Evolutionary conservation across 2,888 invertebrate species (phyloP).

Genomic region (Amphipoea oculea): DNA sequence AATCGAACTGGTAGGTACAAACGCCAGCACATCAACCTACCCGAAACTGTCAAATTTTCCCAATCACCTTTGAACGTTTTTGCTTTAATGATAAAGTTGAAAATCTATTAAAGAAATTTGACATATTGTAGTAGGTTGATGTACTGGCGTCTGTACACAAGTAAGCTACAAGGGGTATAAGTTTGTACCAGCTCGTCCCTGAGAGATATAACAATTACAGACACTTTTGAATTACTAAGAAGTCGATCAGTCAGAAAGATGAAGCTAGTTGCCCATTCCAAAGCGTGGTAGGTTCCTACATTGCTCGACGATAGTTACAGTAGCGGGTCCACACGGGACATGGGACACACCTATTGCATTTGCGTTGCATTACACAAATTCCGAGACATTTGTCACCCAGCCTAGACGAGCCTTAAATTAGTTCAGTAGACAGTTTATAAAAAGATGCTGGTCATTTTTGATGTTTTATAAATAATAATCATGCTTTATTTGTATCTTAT

Average conservation of each 20-base stretch:
- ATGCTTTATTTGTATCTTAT: slow-evolving; percentile 46
- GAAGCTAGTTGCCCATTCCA: neutral
- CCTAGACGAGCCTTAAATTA: slow-evolving; percentile 4
- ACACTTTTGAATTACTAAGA: neutral
- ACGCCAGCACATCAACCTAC: too few relatives aligned
- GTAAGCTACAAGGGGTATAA: too few relatives aligned
- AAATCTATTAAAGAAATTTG: too few relatives aligned
- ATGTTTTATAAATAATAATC: slow-evolving; percentile 51
- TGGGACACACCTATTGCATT: neutral
- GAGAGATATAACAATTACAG: neutral
- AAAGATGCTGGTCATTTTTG: slow-evolving; percentile 76
- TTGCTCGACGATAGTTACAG: neutral
- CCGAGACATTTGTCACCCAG: neutral
- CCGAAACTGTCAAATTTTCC: too few relatives aligned
- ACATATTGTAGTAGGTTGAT: too few relatives aligned
- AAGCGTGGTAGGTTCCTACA: neutral
- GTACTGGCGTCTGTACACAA: too few relatives aligned
- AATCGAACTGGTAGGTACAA: neutral
- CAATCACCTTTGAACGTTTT: too few relatives aligned
- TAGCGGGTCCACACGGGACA: neutral
- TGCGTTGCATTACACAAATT: neutral
- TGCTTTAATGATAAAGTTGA: too few relatives aligned
- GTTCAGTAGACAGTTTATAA: slow-evolving; percentile 49
- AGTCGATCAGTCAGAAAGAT: neutral
- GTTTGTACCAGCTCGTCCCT: too few relatives aligned